phyloP scores from a whole-genome alignment of 92 coral and sea anemone species.

The Desmophyllum pertusum region DNA sequence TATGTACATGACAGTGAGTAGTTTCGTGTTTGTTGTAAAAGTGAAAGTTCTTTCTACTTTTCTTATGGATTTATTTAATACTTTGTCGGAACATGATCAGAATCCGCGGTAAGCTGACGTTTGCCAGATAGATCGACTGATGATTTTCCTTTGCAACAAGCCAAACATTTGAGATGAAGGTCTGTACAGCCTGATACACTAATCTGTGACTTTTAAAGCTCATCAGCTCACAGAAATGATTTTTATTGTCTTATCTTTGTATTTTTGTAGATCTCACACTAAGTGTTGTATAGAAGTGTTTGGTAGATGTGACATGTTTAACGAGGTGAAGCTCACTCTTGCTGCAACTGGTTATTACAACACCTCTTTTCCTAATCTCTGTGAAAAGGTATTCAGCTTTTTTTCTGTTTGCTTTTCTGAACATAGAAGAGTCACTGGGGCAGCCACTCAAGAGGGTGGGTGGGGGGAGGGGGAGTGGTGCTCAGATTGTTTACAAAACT shows the following conservation, averaged over 20 bases:
- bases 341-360: not conserved
- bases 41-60: too few species aligned
- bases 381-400: conserved; percentile 21
- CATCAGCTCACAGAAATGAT: not conserved
- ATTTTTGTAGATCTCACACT: conserved; percentile 3
- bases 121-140: too few species aligned
- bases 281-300: conserved; percentile 30
- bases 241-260: not conserved
- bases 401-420: not conserved
- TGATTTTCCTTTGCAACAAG: too few species aligned
- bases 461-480: not conserved
- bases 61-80: too few species aligned
- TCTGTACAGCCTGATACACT: too few species aligned
- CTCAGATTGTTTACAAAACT: not conserved
- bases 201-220: too few species aligned
- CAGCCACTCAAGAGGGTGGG: not conserved
- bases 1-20: too few species aligned
- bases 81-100: too few species aligned
- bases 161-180: too few species aligned
- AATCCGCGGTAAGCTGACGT: too few species aligned
- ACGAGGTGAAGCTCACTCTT: conserved; percentile 22
- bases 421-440: not conserved
- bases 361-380: not conserved
- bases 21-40: too few species aligned
- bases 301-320: conserved; percentile 10